Percentiles rank a stretch among this genome's conserved stretches.
These are phyloP conservation scores for Ramphastos sulfuratus DNA, from an alignment of 2,113 vertebrate genomes.

Conservation along the genomic window DNA sequence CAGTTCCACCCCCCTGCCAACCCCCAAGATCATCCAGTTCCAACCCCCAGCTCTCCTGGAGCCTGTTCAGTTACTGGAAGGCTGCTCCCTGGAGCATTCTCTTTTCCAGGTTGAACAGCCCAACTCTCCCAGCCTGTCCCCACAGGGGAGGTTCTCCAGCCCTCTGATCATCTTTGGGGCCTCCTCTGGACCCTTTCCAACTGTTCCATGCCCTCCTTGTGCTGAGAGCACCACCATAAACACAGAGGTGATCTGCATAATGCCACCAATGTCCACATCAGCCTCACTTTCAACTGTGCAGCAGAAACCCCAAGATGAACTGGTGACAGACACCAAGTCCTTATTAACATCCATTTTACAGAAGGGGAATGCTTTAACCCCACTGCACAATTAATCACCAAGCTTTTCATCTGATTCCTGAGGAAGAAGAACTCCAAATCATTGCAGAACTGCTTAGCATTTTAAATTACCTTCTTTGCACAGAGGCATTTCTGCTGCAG, in stretches of 20 bases:
- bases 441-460: slow-evolving; percentile 54
- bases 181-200: no score
- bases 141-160: no score
- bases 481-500: slow-evolving; percentile 21
- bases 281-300: neutral
- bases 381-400: slow-evolving; percentile 19
- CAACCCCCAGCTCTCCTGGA: no score
- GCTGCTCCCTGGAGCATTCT: no score
- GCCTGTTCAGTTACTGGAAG: no score
- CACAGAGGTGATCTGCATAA: neutral
- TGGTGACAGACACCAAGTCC: neutral
- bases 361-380: slow-evolving; percentile 20
- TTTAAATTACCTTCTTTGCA: slow-evolving; percentile 42
- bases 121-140: no score
- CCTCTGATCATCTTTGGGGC: no score
- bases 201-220: no score
- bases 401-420: slow-evolving; percentile 36
- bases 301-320: neutral
- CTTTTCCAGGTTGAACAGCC: no score
- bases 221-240: neutral
- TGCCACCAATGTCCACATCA: neutral
- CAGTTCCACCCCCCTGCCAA: no score
- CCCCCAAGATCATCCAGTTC: no score
- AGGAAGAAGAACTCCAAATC: slow-evolving; percentile 24
- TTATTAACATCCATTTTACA: slow-evolving; percentile 6